Evolutionary conservation across 2,113 vertebrate species (phyloP), one percentile per base, ranked within the genome.

Genomic region (Gulo gulo): DNA sequence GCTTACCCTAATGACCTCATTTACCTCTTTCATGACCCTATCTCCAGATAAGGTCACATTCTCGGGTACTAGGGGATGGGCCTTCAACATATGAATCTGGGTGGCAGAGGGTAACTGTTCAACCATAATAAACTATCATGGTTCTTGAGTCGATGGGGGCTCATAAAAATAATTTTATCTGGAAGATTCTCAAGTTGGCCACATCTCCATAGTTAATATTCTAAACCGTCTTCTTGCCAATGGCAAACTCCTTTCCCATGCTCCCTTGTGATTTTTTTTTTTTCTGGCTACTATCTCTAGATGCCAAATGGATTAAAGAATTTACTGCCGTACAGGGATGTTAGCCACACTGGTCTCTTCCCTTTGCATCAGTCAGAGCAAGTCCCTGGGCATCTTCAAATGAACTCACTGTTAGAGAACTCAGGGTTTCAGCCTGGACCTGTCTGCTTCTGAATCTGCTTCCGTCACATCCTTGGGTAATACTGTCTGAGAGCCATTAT

Each of bases 401-500:
- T 59, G 87, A 65, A 80, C 84, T 63, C 73, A 80, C 69, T 34
- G 39, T 47, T 47, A 74, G 67, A 86, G 52, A 90, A 91, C 34
- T 92, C 7, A 6, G 59, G 93, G 61, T 94, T 93, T 78, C 81
- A 91, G 55, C 55, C 73, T 23, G 47, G 83, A 47, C 69, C 73
- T 88, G 59, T 78, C 73, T 94, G 55, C 76, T 93, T 91, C 31
- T 59, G 55, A 13, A 20, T 92, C 73, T 90, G 89, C 87, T 90
- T 96, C 82, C 83, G 94, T 96, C 36, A 65, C 36, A 34, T 92
- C 84, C 34, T 89, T 83, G 63, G 79, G 18, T 93, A 29, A 87
- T 86, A 39, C 61, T 89, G 31, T 85, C 67, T 87, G 92, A 96
- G 80, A 96, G 87, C 88, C 61, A 63, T 95, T 97, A 96, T 97